Conservation (phyloP, 2,797 vertebrate genomes). For the Epinephelus coioides region DNA sequence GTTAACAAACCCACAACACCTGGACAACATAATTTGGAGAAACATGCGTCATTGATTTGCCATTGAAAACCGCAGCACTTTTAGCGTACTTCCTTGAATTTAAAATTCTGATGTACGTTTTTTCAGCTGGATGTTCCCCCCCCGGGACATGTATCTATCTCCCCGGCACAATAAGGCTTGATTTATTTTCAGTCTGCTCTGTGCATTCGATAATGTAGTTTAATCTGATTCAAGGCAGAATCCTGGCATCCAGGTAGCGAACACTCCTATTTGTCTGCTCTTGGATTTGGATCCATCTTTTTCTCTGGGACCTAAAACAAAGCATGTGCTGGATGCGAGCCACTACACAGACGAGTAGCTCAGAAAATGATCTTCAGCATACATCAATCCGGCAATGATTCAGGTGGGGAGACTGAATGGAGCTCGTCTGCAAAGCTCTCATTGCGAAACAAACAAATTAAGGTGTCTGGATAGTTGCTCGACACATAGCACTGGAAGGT, state of each 20-base stretch:
- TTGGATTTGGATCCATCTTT: conserved; percentile 76
- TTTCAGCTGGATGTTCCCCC: conserved; percentile 47
- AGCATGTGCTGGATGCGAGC: conserved; percentile 78
- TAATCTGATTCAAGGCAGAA: conserved; percentile 70
- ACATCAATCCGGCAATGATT: conserved; percentile 77
- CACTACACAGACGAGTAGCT: conserved; percentile 78
- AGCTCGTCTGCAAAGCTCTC: conserved; percentile 66
- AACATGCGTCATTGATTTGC: conserved; percentile 42
- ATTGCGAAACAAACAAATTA: conserved; percentile 73
- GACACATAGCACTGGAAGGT: conserved; percentile 25
- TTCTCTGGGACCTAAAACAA: conserved; percentile 80
- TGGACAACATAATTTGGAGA: conserved; percentile 59
- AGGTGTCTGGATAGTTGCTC: conserved; percentile 44
- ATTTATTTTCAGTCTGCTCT: conserved; percentile 75
- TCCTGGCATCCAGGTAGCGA: conserved; percentile 75
- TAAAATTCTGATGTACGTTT: conserved; percentile 62
- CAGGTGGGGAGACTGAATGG: conserved; percentile 71
- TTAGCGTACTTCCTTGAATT: conserved; percentile 59
- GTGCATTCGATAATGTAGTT: conserved; percentile 71
- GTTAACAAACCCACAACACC: conserved; percentile 57
- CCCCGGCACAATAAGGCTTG: conserved; percentile 71
- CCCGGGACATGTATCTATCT: conserved; percentile 65
- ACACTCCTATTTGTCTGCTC: conserved; percentile 72
- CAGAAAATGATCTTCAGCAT: conserved; percentile 79
- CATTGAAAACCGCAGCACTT: conserved; percentile 55